Percentiles rank a stretch among this genome's conserved stretches.
Evolutionary conservation across 2,797 vertebrate species (phyloP).

Genomic region (Sebastes kiyomatsui): DNA sequence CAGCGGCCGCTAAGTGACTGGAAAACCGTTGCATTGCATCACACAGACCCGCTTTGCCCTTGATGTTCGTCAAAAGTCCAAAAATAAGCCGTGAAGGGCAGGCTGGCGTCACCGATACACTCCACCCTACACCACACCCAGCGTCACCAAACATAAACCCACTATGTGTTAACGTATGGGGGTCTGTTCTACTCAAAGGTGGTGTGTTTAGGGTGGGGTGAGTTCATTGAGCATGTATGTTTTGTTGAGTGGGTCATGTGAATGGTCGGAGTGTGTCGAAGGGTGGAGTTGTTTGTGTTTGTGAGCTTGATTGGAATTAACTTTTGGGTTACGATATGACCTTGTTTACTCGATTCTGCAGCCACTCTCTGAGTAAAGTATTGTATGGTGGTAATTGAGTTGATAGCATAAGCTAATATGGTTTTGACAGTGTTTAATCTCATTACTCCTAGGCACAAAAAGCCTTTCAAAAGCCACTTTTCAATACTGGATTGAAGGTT

Average conservation of each 20-base stretch:
- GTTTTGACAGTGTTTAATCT: slow-evolving; percentile 33
- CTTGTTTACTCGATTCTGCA: slow-evolving; percentile 39
- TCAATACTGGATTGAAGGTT: slow-evolving; percentile 9
- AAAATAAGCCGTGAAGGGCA: slow-evolving; percentile 76
- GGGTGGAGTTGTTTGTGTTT: slow-evolving; percentile 70
- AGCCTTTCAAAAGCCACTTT: not conserved
- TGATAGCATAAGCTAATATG: slow-evolving; percentile 35
- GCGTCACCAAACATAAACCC: slow-evolving; percentile 56
- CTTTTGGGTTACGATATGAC: slow-evolving; percentile 28
- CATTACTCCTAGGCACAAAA: slow-evolving; percentile 16
- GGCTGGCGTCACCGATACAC: slow-evolving; percentile 65
- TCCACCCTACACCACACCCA: slow-evolving; percentile 73
- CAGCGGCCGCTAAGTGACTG: slow-evolving; percentile 71
- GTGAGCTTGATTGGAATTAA: slow-evolving; percentile 59
- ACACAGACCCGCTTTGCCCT: slow-evolving; percentile 64
- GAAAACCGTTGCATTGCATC: slow-evolving; percentile 76
- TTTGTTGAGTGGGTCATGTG: slow-evolving; percentile 48
- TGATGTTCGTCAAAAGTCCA: slow-evolving; percentile 60
- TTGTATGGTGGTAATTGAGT: slow-evolving; percentile 13
- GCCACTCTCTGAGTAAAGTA: slow-evolving; percentile 29
- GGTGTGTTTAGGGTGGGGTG: slow-evolving; percentile 60
- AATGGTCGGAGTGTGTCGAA: slow-evolving; percentile 66
- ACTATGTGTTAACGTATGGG: slow-evolving; percentile 63
- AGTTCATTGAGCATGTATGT: slow-evolving; percentile 40
- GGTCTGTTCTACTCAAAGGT: slow-evolving; percentile 67